phyloP scores from a whole-genome alignment of 2,888 invertebrate genomes.

The Phortica okadai region DNA sequence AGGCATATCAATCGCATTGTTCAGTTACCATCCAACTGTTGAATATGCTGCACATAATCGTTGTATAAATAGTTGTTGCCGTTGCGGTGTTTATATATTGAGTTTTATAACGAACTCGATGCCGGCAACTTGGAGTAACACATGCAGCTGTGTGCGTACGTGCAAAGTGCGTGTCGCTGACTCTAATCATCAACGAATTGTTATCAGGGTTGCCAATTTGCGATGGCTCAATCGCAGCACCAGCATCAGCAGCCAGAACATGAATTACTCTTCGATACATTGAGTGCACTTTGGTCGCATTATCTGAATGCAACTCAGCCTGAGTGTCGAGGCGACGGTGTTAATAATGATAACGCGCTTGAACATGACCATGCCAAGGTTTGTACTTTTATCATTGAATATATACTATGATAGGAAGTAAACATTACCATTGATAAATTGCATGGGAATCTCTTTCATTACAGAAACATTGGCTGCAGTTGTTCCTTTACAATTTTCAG shows the following conservation, averaged over 20 bases:
- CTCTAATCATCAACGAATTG: slow-evolving; percentile 9
- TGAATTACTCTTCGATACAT: slow-evolving; percentile 63
- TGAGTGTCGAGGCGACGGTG: slow-evolving; percentile 40
- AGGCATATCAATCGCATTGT: background rate
- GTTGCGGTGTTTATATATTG: background rate
- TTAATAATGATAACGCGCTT: slow-evolving; percentile 4
- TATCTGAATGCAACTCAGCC: slow-evolving; percentile 60
- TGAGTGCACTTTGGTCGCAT: slow-evolving; percentile 70
- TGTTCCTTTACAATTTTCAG: slow-evolving; percentile 72
- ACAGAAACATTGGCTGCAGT: slow-evolving; percentile 71
- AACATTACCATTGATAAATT: slow-evolving; percentile 14
- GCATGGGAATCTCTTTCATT: slow-evolving; percentile 18
- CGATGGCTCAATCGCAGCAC: slow-evolving; percentile 48
- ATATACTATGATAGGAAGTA: background rate
- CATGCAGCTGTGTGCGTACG: background rate
- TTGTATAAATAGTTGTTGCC: background rate
- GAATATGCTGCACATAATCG: background rate
- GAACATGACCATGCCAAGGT: slow-evolving; percentile 63
- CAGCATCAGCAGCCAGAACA: slow-evolving; percentile 49
- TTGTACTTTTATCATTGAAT: slow-evolving; percentile 45
- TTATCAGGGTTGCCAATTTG: slow-evolving; percentile 48
- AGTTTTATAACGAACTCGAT: slow-evolving; percentile 1
- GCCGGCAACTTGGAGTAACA: background rate
- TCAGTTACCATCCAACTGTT: background rate
- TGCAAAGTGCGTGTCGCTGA: background rate